These are phyloP conservation scores for Australoheros facetus DNA, from an alignment of 2,797 vertebrate species.

Conservation along the genomic window DNA sequence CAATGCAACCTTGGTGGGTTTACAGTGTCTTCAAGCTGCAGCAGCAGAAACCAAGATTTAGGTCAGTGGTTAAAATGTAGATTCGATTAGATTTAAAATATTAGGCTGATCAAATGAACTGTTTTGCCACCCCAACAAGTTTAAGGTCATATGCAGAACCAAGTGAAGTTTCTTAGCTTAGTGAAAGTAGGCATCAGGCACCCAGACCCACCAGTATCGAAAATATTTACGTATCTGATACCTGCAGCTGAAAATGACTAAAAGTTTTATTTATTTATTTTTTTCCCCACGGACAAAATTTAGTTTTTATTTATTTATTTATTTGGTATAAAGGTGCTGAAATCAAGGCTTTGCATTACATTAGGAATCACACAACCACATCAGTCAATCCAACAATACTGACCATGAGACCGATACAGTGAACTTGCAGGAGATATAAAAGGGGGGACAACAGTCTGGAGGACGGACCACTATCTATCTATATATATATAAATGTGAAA, in stretches of 20 bases:
- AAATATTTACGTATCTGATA: neutral
- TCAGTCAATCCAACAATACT: neutral
- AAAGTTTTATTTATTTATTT: too few species aligned
- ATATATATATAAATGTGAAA: too few species aligned
- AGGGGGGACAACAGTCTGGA: too few species aligned
- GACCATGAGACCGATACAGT: neutral
- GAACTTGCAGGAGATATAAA: too few species aligned
- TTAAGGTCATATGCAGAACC: neutral
- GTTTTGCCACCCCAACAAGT: neutral
- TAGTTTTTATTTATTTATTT: neutral
- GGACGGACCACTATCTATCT: too few species aligned
- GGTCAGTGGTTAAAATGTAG: neutral
- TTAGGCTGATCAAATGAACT: neutral
- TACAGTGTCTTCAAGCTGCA: neutral
- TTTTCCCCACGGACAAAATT: neutral
- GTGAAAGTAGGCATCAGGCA: neutral
- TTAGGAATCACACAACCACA: neutral
- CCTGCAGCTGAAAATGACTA: neutral
- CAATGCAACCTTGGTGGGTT: neutral
- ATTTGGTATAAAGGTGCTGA: neutral
- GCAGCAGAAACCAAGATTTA: neutral
- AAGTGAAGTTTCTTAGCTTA: neutral
- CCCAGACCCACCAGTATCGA: neutral
- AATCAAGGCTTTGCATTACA: neutral
- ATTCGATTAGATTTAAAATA: neutral